These are phyloP conservation scores for Lagodon rhomboides DNA, from an alignment of 2,797 vertebrate species.

Conservation along the genomic window DNA sequence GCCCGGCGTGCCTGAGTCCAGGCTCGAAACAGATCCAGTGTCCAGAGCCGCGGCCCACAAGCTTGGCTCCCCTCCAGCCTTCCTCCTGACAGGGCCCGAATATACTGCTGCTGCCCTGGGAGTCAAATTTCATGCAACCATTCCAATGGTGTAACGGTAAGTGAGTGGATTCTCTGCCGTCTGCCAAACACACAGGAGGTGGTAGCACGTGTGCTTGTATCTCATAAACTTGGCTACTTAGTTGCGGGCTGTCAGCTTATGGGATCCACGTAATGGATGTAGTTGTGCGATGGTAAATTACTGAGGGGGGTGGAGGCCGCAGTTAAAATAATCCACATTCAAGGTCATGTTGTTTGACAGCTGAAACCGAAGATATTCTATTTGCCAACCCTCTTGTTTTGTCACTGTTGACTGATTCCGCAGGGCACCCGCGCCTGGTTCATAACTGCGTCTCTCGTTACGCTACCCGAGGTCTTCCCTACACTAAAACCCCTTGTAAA, in stretches of 20 bases:
- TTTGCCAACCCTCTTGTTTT: background rate
- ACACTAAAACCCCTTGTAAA: slow-evolving; percentile 32
- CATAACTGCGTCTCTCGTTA: slow-evolving; percentile 30
- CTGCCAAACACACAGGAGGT: slow-evolving; percentile 57
- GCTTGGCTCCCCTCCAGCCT: slow-evolving; percentile 68
- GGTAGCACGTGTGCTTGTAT: slow-evolving; percentile 41
- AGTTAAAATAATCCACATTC: slow-evolving; percentile 32
- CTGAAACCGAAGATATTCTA: background rate
- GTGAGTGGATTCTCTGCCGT: slow-evolving; percentile 70
- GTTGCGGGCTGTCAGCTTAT: slow-evolving; percentile 30
- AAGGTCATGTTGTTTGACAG: slow-evolving; percentile 53
- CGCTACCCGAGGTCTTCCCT: slow-evolving; percentile 48
- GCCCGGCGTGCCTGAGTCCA: slow-evolving; percentile 58
- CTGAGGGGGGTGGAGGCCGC: slow-evolving; percentile 24
- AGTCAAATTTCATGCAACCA: slow-evolving; percentile 89
- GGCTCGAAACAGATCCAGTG: slow-evolving; percentile 55
- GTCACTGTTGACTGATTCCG: slow-evolving; percentile 19
- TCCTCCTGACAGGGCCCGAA: slow-evolving; percentile 76
- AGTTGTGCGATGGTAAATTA: slow-evolving; percentile 22
- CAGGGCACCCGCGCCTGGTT: slow-evolving; percentile 8
- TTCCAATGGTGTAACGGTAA: slow-evolving; percentile 91
- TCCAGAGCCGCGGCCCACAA: slow-evolving; percentile 54
- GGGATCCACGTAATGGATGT: slow-evolving; percentile 24
- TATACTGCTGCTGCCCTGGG: slow-evolving; percentile 77
- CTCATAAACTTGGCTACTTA: slow-evolving; percentile 37